These are phyloP conservation scores for Ptilonorhynchus violaceus DNA, from an alignment of 2,113 vertebrate species.

Conservation along the genomic window DNA sequence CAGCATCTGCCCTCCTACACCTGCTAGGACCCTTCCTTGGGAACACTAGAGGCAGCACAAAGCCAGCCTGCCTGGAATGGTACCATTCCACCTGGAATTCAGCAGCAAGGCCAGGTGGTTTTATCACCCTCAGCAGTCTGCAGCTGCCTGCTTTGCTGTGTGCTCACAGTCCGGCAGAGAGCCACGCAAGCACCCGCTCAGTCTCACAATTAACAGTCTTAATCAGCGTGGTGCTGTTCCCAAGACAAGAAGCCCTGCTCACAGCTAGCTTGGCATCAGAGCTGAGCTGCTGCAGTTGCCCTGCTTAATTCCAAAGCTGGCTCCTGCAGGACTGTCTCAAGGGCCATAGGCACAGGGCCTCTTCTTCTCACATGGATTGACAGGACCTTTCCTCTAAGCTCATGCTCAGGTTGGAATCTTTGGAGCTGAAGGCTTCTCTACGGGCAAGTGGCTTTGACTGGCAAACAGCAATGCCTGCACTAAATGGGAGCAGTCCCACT, in stretches of 20 bases:
- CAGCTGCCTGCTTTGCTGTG: not conserved
- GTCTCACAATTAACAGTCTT: not conserved
- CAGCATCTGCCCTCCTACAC: not conserved
- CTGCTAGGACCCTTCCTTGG: not conserved
- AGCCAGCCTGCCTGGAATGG: not conserved
- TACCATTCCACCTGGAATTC: not conserved
- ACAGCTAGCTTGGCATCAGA: not conserved
- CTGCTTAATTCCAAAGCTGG: not conserved
- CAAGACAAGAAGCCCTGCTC: not conserved
- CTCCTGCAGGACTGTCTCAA: not conserved
- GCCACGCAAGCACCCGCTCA: not conserved
- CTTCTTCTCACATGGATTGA: not conserved
- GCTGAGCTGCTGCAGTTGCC: not conserved
- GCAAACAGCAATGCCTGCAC: not conserved
- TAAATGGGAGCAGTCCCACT: not conserved
- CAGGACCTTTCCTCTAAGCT: not conserved
- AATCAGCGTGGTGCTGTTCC: not conserved
- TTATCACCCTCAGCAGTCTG: not conserved
- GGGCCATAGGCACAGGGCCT: not conserved
- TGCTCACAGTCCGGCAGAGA: not conserved
- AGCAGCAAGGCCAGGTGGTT: not conserved
- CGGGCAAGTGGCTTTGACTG: not conserved
- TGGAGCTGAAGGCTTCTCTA: not conserved
- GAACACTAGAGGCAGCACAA: not conserved
- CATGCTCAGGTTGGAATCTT: not conserved